phyloP scores from a whole-genome alignment of 2,113 vertebrate species.

The Rhipidura dahli region DNA sequence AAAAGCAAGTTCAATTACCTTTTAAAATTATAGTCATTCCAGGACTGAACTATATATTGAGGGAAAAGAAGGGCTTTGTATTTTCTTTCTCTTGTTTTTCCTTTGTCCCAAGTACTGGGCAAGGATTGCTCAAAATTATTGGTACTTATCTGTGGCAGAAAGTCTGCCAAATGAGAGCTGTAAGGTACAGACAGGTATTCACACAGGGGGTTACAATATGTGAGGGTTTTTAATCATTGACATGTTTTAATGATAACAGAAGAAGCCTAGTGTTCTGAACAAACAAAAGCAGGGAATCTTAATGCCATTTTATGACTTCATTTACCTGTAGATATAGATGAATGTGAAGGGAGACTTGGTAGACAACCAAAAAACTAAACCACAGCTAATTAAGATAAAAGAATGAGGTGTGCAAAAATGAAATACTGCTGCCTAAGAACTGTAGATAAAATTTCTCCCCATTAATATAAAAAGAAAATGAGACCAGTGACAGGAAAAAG shows the following conservation, averaged over 20 bases:
- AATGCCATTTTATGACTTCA: background rate
- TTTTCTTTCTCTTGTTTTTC: background rate
- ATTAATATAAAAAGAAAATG: background rate
- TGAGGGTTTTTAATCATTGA: background rate
- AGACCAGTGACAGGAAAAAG: background rate
- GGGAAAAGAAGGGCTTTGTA: background rate
- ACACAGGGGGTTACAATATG: background rate
- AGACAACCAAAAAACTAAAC: background rate
- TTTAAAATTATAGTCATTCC: background rate
- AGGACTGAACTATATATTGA: background rate
- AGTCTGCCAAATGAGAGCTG: background rate
- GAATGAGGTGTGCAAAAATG: background rate
- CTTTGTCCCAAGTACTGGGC: background rate
- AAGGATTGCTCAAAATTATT: background rate
- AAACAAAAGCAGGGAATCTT: background rate
- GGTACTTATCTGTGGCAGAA: background rate
- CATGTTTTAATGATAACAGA: background rate
- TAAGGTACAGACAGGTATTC: background rate
- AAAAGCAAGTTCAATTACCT: background rate
- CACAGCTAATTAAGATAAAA: background rate
- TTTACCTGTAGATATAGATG: background rate
- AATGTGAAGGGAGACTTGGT: background rate
- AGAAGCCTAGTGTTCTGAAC: background rate
- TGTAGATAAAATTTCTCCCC: background rate
- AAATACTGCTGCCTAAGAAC: background rate